Percentiles rank a stretch among this genome's conserved stretches.
phyloP scores from a whole-genome alignment of 2,797 vertebrate genomes.

The Tapera naevia region DNA sequence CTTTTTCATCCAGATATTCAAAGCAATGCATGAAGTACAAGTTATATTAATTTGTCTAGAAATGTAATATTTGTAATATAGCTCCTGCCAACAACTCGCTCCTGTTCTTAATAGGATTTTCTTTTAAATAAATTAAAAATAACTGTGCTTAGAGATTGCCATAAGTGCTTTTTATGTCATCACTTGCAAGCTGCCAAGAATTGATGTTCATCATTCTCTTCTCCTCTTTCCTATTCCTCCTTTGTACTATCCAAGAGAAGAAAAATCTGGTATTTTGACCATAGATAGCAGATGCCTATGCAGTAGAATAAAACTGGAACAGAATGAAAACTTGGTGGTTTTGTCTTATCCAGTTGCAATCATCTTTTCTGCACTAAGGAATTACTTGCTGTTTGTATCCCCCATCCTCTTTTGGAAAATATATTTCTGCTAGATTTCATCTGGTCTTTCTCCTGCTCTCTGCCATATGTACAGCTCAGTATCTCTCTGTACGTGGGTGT shows the following conservation, averaged over 20 bases:
- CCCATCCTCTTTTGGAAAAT: neutral
- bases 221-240: neutral
- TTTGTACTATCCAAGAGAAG: neutral
- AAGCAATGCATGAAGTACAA: neutral
- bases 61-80: no score
- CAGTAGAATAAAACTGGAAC: neutral
- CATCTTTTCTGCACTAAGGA: neutral
- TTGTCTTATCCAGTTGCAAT: neutral
- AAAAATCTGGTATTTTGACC: constrained; percentile 22
- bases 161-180: constrained; percentile 41
- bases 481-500: constrained; percentile 16
- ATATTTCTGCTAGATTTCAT: neutral
- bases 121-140: constrained; percentile 46
- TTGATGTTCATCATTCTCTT: neutral
- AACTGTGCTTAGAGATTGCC: constrained; percentile 10
- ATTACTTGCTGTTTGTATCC: neutral
- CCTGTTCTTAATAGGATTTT: neutral
- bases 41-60: no score
- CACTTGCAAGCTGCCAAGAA: constrained; percentile 31
- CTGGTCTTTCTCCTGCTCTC: neutral
- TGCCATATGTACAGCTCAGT: constrained; percentile 14
- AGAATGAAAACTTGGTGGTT: neutral
- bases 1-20: neutral
- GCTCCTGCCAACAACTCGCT: constrained; percentile 25
- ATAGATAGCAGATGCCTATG: neutral